Evolutionary conservation across 2,113 vertebrate genomes (phyloP).

Genomic region (Datnioides undecimradiatus): DNA sequence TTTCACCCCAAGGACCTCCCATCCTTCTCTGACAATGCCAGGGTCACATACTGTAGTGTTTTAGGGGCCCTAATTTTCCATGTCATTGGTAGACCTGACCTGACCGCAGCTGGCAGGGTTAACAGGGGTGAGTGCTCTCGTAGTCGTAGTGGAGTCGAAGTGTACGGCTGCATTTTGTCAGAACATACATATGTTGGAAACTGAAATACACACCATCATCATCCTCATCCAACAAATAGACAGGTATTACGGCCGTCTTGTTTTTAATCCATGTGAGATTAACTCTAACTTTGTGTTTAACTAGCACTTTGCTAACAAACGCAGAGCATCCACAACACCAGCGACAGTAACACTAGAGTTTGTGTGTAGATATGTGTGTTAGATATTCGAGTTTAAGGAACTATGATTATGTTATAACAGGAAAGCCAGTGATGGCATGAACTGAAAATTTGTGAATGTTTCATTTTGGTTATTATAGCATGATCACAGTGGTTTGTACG

Average conservation of each 20-base stretch:
- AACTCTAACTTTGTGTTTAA: neutral
- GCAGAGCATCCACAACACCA: neutral
- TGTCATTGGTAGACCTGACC: constrained; percentile 6
- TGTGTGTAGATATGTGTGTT: too few relatives aligned
- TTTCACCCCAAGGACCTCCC: constrained; percentile 7
- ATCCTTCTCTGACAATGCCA: neutral
- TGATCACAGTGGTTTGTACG: too few relatives aligned
- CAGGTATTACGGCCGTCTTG: too few relatives aligned
- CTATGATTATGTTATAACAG: too few relatives aligned
- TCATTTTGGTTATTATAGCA: too few relatives aligned
- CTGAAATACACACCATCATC: too few relatives aligned
- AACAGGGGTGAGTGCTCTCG: constrained; percentile 29
- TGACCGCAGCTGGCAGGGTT: constrained; percentile 28
- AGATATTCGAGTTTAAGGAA: too few relatives aligned
- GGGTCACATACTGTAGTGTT: constrained; percentile 37
- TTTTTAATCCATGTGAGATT: too few relatives aligned
- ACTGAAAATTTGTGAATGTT: too few relatives aligned
- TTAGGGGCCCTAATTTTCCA: constrained; percentile 50
- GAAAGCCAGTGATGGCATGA: too few relatives aligned
- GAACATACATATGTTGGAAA: neutral
- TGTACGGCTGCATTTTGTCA: neutral
- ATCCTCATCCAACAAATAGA: too few relatives aligned
- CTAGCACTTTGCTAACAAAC: neutral
- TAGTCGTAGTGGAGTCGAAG: neutral
- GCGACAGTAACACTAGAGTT: too few relatives aligned